Percentiles rank a stretch among this genome's conserved stretches.
Conservation (phyloP, 37 sponge, comb jelly and placozoan genomes). For the Haliclona indistincta region DNA sequence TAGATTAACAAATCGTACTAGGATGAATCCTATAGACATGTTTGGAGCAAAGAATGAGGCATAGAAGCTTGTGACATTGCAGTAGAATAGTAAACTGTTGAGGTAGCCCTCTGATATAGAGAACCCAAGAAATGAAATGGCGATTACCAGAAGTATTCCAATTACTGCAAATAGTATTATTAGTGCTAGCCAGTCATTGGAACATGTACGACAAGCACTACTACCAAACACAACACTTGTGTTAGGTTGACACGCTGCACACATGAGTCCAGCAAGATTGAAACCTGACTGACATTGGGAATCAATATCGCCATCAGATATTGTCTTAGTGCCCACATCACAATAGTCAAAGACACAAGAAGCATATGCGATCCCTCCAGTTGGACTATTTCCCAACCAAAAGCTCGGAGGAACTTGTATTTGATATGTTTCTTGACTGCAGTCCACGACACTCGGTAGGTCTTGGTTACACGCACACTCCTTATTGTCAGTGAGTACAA, state of each 20-base stretch:
- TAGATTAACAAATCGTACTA: too few relatives aligned
- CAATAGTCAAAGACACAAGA: conserved; percentile 41
- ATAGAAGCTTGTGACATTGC: conserved; percentile 28
- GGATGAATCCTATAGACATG: too few relatives aligned
- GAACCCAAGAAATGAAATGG: conserved; percentile 24
- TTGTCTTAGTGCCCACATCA: not conserved
- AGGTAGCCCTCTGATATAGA: conserved; percentile 53
- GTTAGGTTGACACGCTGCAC: conserved; percentile 30
- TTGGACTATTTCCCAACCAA: conserved; percentile 41
- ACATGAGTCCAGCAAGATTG: conserved; percentile 29
- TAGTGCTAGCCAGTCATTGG: not conserved
- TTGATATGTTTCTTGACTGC: not conserved
- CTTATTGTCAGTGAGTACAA: not conserved
- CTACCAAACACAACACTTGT: conserved; percentile 47
- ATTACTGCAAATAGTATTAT: conserved; percentile 13
- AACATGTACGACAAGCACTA: conserved; percentile 39
- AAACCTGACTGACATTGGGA: conserved; percentile 17
- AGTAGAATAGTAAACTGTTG: conserved; percentile 43
- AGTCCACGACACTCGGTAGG: not conserved
- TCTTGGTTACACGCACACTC: conserved; percentile 11
- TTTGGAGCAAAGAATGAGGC: conserved; percentile 4
- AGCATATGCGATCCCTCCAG: not conserved
- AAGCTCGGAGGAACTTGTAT: conserved; percentile 1
- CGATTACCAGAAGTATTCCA: conserved; percentile 24
- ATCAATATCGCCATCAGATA: conserved; percentile 13